phyloP scores from a whole-genome alignment of 2,888 invertebrate genomes.

The Eupelmus urozonus region DNA sequence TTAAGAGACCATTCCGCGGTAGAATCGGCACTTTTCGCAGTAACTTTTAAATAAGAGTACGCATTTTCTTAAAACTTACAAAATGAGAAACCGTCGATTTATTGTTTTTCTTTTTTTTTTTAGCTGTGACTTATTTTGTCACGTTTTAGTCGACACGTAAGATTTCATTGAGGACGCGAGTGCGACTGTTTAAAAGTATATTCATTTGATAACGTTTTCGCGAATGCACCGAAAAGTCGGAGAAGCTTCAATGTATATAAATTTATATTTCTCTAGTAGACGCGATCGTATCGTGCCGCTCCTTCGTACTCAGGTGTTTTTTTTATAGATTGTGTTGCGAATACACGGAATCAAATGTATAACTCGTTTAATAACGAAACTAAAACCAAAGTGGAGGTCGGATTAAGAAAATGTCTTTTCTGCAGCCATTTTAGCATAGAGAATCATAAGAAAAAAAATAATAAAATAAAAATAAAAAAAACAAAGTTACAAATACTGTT shows the following conservation, averaged over 20 bases:
- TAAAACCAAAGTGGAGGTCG: conserved; percentile 12
- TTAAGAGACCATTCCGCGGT: conserved; percentile 57
- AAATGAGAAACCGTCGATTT: too few species aligned
- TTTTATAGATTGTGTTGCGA: background rate
- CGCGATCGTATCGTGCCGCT: too few species aligned
- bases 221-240: too few species aligned
- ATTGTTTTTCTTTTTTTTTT: too few species aligned
- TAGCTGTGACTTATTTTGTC: background rate
- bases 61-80: background rate
- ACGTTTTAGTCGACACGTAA: background rate
- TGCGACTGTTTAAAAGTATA: too few species aligned
- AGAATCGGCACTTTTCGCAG: conserved; percentile 34
- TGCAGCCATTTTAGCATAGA: conserved; percentile 5
- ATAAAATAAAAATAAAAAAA: background rate
- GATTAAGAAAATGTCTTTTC: background rate
- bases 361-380: conserved; percentile 15
- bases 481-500: background rate
- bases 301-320: background rate
- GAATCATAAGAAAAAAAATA: background rate
- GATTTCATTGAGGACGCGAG: too few species aligned
- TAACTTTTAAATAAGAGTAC: background rate
- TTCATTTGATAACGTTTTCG: too few species aligned
- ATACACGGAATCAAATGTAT: background rate
- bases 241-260: conserved; percentile 23
- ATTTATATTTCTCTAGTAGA: background rate